These are phyloP conservation scores for Dasyurus viverrinus DNA, from an alignment of 2,113 vertebrate species.

Conservation along the genomic window DNA sequence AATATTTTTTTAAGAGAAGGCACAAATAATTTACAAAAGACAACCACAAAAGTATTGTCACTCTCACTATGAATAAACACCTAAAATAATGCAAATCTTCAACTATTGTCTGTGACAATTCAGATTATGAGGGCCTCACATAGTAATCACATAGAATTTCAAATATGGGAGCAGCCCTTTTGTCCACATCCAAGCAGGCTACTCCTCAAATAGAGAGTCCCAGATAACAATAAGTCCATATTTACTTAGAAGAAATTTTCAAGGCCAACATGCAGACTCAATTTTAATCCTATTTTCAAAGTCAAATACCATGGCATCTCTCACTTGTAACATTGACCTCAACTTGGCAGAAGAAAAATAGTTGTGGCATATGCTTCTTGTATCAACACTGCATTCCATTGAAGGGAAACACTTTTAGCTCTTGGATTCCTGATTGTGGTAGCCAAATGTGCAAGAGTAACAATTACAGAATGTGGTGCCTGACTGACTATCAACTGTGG, in stretches of 20 bases:
- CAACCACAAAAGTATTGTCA: not conserved
- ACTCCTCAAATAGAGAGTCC: not conserved
- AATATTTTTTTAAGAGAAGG: not conserved
- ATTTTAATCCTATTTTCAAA: slow-evolving; percentile 13
- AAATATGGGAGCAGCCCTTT: not conserved
- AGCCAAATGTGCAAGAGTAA: not conserved
- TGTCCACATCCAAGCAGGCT: not conserved
- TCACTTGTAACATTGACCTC: slow-evolving; percentile 3
- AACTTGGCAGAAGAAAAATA: slow-evolving; percentile 4
- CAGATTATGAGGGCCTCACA: not conserved
- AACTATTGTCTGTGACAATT: not conserved
- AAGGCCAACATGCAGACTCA: not conserved
- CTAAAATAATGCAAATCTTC: not conserved
- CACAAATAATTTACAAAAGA: not conserved
- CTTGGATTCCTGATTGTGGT: not conserved
- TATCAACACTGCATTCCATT: not conserved
- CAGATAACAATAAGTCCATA: not conserved
- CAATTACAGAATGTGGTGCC: not conserved
- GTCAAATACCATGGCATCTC: not conserved
- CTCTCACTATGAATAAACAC: not conserved
- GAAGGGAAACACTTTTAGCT: slow-evolving; percentile 1
- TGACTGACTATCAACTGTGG: not conserved
- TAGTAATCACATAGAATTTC: not conserved
- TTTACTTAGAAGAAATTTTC: not conserved
- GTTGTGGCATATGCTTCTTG: slow-evolving; percentile 1